A percentile compares a stretch with the other conserved stretches of the same genome.
These are phyloP conservation scores for Lasiurus cinereus DNA, from an alignment of 2,113 vertebrate genomes.

Conservation along the genomic window DNA sequence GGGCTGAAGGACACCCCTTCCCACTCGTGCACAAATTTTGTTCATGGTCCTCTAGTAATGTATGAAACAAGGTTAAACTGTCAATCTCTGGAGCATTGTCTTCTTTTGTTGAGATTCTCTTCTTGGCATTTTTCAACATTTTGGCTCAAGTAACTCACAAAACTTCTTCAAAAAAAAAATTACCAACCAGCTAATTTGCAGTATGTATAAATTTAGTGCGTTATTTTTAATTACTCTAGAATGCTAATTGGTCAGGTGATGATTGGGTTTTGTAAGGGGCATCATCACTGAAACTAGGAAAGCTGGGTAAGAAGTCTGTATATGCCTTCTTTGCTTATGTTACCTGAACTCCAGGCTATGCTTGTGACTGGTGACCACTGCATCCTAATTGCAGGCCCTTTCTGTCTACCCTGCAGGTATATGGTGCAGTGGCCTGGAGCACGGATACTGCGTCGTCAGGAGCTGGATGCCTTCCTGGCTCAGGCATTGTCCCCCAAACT, in stretches of 20 bases:
- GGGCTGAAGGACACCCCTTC: no score
- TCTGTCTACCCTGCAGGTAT: slow-evolving; percentile 88
- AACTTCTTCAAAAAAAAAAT: neutral
- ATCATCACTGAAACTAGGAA: neutral
- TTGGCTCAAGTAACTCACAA: no score
- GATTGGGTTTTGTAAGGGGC: neutral
- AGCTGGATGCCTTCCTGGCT: slow-evolving; percentile 97
- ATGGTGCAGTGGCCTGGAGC: slow-evolving; percentile 99
- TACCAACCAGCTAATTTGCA: neutral
- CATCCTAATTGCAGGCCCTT: neutral
- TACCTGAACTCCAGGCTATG: neutral
- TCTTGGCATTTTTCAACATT: no score
- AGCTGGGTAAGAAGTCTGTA: neutral
- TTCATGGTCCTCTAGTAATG: no score
- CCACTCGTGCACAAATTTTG: no score
- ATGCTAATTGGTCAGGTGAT: neutral
- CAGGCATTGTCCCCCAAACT: slow-evolving; percentile 98
- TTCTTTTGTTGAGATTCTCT: no score
- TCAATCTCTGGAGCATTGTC: no score
- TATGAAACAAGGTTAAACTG: no score
- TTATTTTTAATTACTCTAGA: slow-evolving; percentile 7
- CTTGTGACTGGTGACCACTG: neutral
- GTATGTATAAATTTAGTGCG: neutral
- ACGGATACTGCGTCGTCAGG: slow-evolving; percentile 96
- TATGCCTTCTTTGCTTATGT: neutral